Conservation (phyloP, 2,797 vertebrate species). For the Pagetopsis macropterus region DNA sequence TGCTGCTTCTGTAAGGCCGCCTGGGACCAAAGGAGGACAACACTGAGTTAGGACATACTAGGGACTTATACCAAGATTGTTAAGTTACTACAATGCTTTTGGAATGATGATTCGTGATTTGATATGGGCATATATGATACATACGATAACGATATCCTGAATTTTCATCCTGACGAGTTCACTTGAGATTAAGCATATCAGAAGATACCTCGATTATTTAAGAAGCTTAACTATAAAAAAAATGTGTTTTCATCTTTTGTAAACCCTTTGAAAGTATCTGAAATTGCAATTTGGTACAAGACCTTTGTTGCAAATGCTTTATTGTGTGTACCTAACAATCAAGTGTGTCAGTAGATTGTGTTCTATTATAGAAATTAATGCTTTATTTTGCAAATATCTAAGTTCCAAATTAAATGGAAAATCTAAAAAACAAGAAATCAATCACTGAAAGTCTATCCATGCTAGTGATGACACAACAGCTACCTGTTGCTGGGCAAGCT, state of each 20-base stretch:
- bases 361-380: background rate
- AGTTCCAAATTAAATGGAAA: background rate
- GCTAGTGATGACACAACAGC: background rate
- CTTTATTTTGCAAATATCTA: background rate
- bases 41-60: background rate
- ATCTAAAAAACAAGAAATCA: background rate
- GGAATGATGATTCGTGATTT: background rate
- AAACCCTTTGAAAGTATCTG: background rate
- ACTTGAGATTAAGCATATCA: background rate
- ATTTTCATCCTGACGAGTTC: background rate
- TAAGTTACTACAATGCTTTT: background rate
- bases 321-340: background rate
- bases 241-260: background rate
- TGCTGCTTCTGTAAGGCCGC: conserved; percentile 96
- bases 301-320: background rate
- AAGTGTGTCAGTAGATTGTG: background rate
- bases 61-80: background rate
- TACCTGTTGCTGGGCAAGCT: conserved; percentile 99
- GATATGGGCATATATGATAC: background rate
- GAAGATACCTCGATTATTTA: background rate
- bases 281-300: background rate
- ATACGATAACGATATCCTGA: background rate
- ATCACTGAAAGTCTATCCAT: background rate
- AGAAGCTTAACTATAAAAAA: background rate
- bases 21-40: conserved; percentile 69